phyloP scores from a whole-genome alignment of 2,888 invertebrate species.

The Hirtodrosophila trivittata region DNA sequence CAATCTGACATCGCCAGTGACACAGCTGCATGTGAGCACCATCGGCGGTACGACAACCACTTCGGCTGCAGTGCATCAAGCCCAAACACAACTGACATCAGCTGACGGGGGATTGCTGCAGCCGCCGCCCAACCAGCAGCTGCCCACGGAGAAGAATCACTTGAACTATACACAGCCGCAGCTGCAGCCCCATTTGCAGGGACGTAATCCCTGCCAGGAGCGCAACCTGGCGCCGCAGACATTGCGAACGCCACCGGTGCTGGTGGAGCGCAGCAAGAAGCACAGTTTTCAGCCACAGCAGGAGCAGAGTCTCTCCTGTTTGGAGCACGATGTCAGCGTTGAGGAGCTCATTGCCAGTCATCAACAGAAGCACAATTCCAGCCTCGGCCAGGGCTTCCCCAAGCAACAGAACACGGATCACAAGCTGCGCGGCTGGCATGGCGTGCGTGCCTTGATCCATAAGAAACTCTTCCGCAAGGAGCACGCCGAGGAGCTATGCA shows the following conservation, averaged over 20 bases:
- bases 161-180: constrained; percentile 85
- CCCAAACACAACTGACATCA: constrained; percentile 55
- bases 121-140: constrained; percentile 83
- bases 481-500: constrained; percentile 60
- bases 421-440: constrained; percentile 83
- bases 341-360: constrained; percentile 81
- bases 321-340: constrained; percentile 83
- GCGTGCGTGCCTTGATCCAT: constrained; percentile 83
- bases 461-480: constrained; percentile 83
- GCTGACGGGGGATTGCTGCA: constrained; percentile 76
- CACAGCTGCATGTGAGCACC: constrained; percentile 29
- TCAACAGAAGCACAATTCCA: constrained; percentile 62
- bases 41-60: constrained; percentile 53
- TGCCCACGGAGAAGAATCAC: constrained; percentile 82
- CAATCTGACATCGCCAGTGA: constrained; percentile 68
- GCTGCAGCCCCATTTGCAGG: constrained; percentile 91
- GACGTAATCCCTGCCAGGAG: constrained; percentile 92
- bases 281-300: constrained; percentile 82
- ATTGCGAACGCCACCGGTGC: constrained; percentile 72
- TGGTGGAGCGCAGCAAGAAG: constrained; percentile 83
- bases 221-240: constrained; percentile 86
- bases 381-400: constrained; percentile 83
- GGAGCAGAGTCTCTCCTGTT: constrained; percentile 82
- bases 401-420: constrained; percentile 83
- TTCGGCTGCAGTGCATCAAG: constrained; percentile 69